A percentile compares a stretch with the other conserved stretches of the same genome.
phyloP scores from a whole-genome alignment of 2,797 vertebrate genomes.

The Echeneis naucrates region DNA sequence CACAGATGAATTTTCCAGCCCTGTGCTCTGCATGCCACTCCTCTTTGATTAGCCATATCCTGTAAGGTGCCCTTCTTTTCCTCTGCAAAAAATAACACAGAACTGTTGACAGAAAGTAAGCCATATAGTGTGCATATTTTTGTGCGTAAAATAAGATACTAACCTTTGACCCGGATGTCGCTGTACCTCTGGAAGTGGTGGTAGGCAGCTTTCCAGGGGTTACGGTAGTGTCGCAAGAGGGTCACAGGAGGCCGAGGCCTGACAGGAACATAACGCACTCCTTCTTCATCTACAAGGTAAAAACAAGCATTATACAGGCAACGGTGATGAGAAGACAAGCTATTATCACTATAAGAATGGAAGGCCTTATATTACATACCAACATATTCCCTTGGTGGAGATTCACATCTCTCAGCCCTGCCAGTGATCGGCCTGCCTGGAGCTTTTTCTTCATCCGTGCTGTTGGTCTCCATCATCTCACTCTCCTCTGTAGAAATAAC shows the following conservation, averaged over 20 bases:
- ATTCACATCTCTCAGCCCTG: slow-evolving; percentile 93
- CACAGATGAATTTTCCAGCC: slow-evolving; percentile 99
- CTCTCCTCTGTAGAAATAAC: slow-evolving; percentile 98
- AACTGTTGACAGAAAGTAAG: neutral
- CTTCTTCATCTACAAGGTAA: slow-evolving; percentile 91
- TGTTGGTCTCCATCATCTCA: slow-evolving; percentile 99
- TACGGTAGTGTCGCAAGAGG: slow-evolving; percentile 94
- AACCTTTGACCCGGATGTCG: slow-evolving; percentile 97
- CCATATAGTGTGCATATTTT: neutral
- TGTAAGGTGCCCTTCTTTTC: slow-evolving; percentile 97
- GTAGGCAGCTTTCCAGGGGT: slow-evolving; percentile 99
- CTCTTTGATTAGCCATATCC: slow-evolving; percentile 97
- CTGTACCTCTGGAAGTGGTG: slow-evolving; percentile 99
- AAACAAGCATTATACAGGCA: neutral
- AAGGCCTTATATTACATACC: slow-evolving; percentile 79
- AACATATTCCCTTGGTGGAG: slow-evolving; percentile 96
- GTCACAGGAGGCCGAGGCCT: slow-evolving; percentile 94
- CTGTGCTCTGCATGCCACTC: slow-evolving; percentile 95
- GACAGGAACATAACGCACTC: slow-evolving; percentile 96
- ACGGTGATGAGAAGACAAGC: neutral
- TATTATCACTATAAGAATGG: neutral
- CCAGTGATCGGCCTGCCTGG: slow-evolving; percentile 88
- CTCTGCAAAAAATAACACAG: slow-evolving; percentile 82
- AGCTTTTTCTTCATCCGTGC: slow-evolving; percentile 95
- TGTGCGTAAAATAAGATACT: slow-evolving; percentile 39